Percentiles rank a stretch among this genome's conserved stretches.
phyloP scores from a whole-genome alignment of 2,113 vertebrate genomes.

The Aegithalos caudatus region DNA sequence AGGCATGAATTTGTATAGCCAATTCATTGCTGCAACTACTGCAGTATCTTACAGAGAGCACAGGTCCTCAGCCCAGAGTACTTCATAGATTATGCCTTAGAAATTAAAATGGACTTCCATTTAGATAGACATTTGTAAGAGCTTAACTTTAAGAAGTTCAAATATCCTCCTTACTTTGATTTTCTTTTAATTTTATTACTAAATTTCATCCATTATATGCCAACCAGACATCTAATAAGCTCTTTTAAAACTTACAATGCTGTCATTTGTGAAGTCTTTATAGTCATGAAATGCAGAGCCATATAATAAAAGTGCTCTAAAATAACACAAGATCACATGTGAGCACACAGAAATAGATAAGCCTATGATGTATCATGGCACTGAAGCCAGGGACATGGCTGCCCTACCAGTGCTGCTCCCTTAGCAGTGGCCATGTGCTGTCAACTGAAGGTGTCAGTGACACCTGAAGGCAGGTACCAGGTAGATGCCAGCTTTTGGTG shows the following conservation, averaged over 20 bases:
- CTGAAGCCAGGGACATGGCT: background rate
- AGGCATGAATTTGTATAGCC: background rate
- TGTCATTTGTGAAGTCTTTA: background rate
- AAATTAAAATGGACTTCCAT: background rate
- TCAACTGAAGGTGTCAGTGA: background rate
- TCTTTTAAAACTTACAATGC: background rate
- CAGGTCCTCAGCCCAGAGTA: background rate
- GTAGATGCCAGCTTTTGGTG: background rate
- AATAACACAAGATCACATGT: accelerated
- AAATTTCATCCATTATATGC: background rate
- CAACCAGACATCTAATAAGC: background rate
- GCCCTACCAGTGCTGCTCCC: accelerated
- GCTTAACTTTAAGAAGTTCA: background rate
- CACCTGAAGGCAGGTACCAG: background rate
- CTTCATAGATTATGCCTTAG: background rate
- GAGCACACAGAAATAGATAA: background rate
- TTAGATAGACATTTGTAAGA: background rate
- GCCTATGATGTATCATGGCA: background rate
- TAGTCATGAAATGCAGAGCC: background rate
- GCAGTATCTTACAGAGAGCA: background rate
- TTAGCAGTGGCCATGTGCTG: background rate
- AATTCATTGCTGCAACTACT: background rate
- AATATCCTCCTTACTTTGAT: background rate
- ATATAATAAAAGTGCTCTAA: background rate
- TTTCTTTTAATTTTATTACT: background rate